Evolutionary conservation across 2,888 invertebrate species (phyloP).

Genomic region (Lithophane socia): DNA sequence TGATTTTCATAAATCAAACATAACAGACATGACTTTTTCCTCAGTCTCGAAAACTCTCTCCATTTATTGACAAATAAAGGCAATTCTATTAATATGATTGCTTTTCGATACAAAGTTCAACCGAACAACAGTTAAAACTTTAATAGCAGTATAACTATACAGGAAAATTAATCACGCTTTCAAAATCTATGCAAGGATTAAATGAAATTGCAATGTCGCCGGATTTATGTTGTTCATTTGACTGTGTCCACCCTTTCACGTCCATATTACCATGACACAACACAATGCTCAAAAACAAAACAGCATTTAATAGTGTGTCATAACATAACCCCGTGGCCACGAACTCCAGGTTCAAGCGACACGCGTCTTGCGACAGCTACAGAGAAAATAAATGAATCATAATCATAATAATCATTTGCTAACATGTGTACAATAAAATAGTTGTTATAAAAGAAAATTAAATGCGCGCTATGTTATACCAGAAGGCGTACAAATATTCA

Average conservation of each 20-base stretch:
- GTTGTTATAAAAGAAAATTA: too few relatives aligned
- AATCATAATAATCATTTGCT: too few relatives aligned
- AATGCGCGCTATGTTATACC: too few relatives aligned
- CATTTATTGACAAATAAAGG: too few relatives aligned
- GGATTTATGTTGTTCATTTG: background rate
- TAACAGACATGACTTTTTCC: too few relatives aligned
- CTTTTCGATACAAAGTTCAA: background rate
- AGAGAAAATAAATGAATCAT: too few relatives aligned
- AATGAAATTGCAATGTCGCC: background rate
- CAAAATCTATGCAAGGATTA: too few relatives aligned
- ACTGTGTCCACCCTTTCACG: background rate
- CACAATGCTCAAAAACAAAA: conserved; percentile 33
- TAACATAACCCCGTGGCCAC: background rate
- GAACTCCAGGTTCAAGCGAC: background rate
- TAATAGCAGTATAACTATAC: background rate
- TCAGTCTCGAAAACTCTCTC: too few relatives aligned
- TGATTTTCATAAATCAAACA: too few relatives aligned
- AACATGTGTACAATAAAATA: too few relatives aligned
- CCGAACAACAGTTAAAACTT: background rate
- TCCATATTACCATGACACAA: conserved; percentile 14
- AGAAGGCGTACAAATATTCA: too few relatives aligned
- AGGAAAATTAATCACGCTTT: too few relatives aligned
- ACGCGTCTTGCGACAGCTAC: background rate
- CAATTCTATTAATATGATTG: background rate
- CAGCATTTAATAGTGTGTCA: conserved; percentile 23